Evolutionary conservation across 2,113 vertebrate species (phyloP).

Genomic region (Oncorhynchus nerka): DNA sequence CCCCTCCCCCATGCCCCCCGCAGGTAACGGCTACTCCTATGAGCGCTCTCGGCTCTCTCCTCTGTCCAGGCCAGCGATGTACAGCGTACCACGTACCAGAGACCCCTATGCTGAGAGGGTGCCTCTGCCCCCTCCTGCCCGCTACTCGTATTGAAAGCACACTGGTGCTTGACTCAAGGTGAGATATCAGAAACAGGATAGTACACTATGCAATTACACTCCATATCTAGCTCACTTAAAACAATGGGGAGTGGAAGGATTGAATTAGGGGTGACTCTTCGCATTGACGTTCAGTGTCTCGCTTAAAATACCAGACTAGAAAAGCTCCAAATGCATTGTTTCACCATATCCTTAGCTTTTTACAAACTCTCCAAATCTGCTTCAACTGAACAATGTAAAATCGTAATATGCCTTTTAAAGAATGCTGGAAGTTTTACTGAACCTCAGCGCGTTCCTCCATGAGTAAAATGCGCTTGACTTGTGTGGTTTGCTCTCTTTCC

Average conservation of each 20-base stretch:
- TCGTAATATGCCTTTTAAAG: conserved; percentile 21
- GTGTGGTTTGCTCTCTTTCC: conserved; percentile 81
- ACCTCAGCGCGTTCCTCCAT: conserved; percentile 48
- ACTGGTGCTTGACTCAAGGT: conserved; percentile 61
- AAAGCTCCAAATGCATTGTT: not conserved
- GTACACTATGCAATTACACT: not conserved
- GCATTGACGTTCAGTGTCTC: conserved; percentile 5
- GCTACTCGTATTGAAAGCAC: conserved; percentile 69
- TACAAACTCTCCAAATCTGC: not conserved
- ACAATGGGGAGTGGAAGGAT: not conserved
- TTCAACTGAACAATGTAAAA: conserved; percentile 13
- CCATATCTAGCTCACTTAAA: not conserved
- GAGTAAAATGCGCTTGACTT: conserved; percentile 68
- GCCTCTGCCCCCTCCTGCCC: conserved; percentile 62
- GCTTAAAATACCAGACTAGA: conserved; percentile 17
- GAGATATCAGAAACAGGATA: conserved; percentile 49
- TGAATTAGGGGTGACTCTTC: not conserved
- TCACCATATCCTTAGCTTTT: not conserved
- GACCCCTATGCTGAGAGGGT: conserved; percentile 79
- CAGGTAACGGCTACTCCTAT: conserved; percentile 86
- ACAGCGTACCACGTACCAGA: conserved; percentile 77
- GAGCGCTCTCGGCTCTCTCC: conserved; percentile 88
- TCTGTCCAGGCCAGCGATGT: conserved; percentile 80
- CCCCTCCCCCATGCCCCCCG: conserved; percentile 69
- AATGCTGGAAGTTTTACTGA: conserved; percentile 33